Evolutionary conservation across 2,797 vertebrate genomes (phyloP), one percentile per base, ranked within the genome.

Genomic region (Semotilus atromaculatus): DNA sequence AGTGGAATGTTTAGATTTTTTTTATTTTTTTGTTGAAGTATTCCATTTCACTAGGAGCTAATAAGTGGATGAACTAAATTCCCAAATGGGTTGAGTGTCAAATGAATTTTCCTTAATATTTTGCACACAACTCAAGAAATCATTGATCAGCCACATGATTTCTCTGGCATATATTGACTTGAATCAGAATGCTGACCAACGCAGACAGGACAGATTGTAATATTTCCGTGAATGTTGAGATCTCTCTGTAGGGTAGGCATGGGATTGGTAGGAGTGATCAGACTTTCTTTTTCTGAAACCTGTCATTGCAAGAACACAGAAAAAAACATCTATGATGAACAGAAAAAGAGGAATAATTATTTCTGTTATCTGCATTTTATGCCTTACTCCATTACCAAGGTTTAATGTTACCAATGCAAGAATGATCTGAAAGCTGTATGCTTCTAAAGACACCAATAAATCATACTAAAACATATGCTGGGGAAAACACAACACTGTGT

Each of bases 321-420:
- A 82, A 81, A 81, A 84, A 76, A 45, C 76, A 86, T 29, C 83
- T 80, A 64, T 80, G 80, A 81, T 67, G 62, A 60, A 79, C 77
- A 82, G 80, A 85, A 64, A 72, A 86, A 66, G 34, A 72, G 36
- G 36, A 86, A 81, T 31, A 31, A 78, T 82, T 51, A 26, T 89
- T 86, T 85, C 86, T 90, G 81, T 89, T 90, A 88, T 89, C 74
- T 92, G 88, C 90, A 90, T 90, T 85, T 89, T 94, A 91, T 92
- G 93, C 94, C 93, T 94, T 94, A 94, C 88, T 92, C 83, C 89
- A 89, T 91, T 88, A 90, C 87, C 84, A 92, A 89, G 88, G 72
- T 87, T 89, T 75, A 70, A 89, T 85, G 71, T 86, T 89, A 91
- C 82, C 89, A 90, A 90, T 91, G 90, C 72, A 88, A 85, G 89